These are phyloP conservation scores for Cydia fagiglandana DNA, from an alignment of 1,140 invertebrate species.

Conservation along the genomic window DNA sequence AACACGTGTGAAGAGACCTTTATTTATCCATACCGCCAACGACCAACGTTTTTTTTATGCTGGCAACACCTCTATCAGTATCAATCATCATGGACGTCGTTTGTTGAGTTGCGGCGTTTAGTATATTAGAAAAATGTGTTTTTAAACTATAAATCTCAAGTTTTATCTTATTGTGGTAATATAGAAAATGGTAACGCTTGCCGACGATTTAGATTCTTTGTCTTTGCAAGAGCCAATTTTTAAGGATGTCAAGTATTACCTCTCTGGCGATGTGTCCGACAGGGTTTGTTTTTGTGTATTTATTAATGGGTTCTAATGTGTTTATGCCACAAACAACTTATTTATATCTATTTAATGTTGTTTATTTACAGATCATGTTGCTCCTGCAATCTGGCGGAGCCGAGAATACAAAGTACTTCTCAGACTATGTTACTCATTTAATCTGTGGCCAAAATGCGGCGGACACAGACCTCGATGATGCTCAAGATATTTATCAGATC, in stretches of 20 bases:
- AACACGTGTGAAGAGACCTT: neutral
- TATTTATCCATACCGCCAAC: neutral
- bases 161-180: slow-evolving; percentile 60
- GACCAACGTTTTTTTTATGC: neutral
- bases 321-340: slow-evolving; percentile 44
- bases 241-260: slow-evolving; percentile 85
- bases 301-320: slow-evolving; percentile 33
- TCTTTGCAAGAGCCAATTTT: slow-evolving; percentile 78
- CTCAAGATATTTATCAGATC: slow-evolving; percentile 94
- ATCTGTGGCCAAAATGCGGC: slow-evolving; percentile 90
- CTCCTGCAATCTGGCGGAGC: slow-evolving; percentile 90
- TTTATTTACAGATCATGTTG: slow-evolving; percentile 84
- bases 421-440: slow-evolving; percentile 93
- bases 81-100: slow-evolving; percentile 63
- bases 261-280: slow-evolving; percentile 84
- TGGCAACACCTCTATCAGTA: slow-evolving; percentile 44
- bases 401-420: slow-evolving; percentile 90
- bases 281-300: slow-evolving; percentile 80
- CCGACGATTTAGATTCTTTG: slow-evolving; percentile 77
- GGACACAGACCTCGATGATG: slow-evolving; percentile 90
- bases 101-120: slow-evolving; percentile 61
- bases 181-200: slow-evolving; percentile 79
- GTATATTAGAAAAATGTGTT: slow-evolving; percentile 52
- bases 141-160: slow-evolving; percentile 45
- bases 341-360: slow-evolving; percentile 52